Evolutionary conservation across 2,797 vertebrate species (phyloP), one percentile per base, ranked within the genome.

Genomic region (Odontamblyopus rebecca): DNA sequence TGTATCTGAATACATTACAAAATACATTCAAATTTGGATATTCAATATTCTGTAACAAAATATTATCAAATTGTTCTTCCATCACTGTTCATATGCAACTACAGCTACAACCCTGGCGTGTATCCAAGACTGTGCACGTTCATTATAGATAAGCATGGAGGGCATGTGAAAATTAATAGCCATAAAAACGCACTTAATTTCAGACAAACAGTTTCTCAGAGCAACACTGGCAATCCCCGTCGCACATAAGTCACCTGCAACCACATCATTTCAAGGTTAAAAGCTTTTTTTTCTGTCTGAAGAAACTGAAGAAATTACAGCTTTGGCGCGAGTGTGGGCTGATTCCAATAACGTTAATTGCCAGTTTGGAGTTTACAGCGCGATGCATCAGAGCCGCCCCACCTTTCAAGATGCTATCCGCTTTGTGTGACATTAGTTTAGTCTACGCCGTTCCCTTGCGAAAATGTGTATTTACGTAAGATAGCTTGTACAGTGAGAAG

Each of bases 231-330:
- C 79, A 82, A 86, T 89, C 76, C 89, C 86, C 84, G 9, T 57
- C 59, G 79, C 80, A 85, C 75, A 71, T 80, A 85, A 85, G 80
- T 79, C 78, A 85, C 76, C 80, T 70, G 68, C 66, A 84, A 78
- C 72, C 68, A 77, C 85, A 77, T 48, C 44, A 75, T 86, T 86
- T 91, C 70, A 83, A 82, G 70, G 78, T 86, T 84, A 88, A 89
- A 77, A 60, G 67, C 86, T 85, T 86, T 79, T 90, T 9, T 7
- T 50, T 19, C 48, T 9, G 78, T 88, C 85, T 84, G 84, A 68
- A 73, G 75, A 84, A 63, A 81, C 81, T 79, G 87, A 83, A 89
- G 70, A 90, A 92, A 93, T 91, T 91, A 89, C 85, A 87, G 82
- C 82, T 83, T 75, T 79, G 77, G 83, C 27, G 73, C 66, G 74